A percentile compares a stretch with the other conserved stretches of the same genome.
phyloP scores from a whole-genome alignment of 2,797 vertebrate species.

The Pseudomugil tenellus region DNA sequence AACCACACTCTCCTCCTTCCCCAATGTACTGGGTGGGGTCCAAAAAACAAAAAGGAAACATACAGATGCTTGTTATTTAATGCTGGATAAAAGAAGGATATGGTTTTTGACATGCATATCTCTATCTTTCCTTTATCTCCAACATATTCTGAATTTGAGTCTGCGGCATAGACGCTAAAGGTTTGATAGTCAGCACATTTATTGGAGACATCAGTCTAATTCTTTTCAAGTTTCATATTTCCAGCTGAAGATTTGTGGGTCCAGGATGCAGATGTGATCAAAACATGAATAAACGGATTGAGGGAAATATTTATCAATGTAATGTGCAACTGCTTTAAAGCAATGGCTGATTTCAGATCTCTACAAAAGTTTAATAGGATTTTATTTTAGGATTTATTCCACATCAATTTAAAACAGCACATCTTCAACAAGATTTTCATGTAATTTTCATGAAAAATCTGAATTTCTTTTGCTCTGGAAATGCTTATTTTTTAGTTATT shows the following conservation, averaged over 20 bases:
- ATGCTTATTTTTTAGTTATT: background rate
- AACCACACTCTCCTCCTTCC: conserved; percentile 3
- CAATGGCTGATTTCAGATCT: too few relatives aligned
- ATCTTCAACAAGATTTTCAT: background rate
- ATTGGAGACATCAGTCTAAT: too few relatives aligned
- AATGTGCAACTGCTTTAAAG: too few relatives aligned
- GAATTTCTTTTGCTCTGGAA: background rate
- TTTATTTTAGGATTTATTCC: too few relatives aligned
- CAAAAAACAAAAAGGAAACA: conserved; percentile 8
- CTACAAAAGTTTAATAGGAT: too few relatives aligned
- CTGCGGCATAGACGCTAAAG: background rate
- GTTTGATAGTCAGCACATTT: too few relatives aligned
- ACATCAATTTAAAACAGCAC: too few relatives aligned
- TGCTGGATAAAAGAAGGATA: conserved; percentile 12
- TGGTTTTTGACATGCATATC: background rate
- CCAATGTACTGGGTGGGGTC: background rate
- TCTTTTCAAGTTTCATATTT: too few relatives aligned
- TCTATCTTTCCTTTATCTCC: background rate
- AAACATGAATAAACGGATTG: too few relatives aligned
- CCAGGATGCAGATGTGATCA: too few relatives aligned
- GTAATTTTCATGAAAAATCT: background rate
- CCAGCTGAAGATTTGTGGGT: too few relatives aligned
- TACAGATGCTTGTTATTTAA: conserved; percentile 57
- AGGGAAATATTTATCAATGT: too few relatives aligned
- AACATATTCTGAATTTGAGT: background rate